Percentiles rank a stretch among this genome's conserved stretches.
Evolutionary conservation across 2,113 vertebrate species (phyloP).

Genomic region (Caracal caracal): DNA sequence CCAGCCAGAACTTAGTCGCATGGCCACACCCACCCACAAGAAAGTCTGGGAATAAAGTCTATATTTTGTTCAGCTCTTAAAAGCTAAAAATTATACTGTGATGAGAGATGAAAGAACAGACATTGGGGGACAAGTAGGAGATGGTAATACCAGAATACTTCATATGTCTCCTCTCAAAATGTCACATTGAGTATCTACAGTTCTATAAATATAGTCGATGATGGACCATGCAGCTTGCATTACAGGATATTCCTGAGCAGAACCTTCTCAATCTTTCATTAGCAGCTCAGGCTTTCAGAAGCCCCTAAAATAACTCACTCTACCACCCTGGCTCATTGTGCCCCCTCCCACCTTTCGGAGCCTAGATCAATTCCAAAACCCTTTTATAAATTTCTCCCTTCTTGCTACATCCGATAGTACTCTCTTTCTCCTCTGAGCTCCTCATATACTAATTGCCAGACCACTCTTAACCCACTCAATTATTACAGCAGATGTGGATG

Average conservation of each 20-base stretch:
- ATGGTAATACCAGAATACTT: not conserved
- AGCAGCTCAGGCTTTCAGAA: not conserved
- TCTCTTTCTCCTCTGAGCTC: not conserved
- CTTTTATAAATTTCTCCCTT: not conserved
- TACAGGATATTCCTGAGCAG: not conserved
- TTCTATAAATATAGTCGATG: too few species aligned
- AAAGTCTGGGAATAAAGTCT: not conserved
- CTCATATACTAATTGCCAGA: not conserved
- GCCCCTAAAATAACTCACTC: not conserved
- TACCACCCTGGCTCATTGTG: not conserved
- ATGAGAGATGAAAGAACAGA: not conserved
- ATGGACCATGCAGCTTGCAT: too few species aligned
- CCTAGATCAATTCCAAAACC: not conserved
- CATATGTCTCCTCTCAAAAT: not conserved
- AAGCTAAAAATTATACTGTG: not conserved
- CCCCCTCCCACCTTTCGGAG: not conserved
- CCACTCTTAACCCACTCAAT: too few species aligned
- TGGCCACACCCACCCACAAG: not conserved
- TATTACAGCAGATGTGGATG: not conserved
- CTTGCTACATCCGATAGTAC: too few species aligned
- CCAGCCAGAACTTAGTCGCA: not conserved
- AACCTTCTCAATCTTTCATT: fast-evolving
- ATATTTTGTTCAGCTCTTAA: not conserved
- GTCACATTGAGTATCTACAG: not conserved
- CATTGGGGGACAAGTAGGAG: fast-evolving